phyloP scores from a whole-genome alignment of 2,113 vertebrate genomes.

The Hyla sarda region DNA sequence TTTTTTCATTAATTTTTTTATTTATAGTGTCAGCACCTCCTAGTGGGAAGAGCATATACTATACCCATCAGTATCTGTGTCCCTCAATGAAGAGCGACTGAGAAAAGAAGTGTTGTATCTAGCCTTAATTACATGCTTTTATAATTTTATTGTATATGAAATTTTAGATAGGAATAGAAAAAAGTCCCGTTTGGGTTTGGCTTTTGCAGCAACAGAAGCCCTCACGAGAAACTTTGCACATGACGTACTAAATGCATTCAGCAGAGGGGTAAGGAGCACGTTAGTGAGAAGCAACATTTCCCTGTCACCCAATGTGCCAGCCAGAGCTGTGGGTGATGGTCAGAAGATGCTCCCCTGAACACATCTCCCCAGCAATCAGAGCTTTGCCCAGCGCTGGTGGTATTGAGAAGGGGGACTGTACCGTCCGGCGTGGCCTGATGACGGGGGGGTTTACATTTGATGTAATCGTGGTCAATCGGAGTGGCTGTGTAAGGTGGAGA shows the following conservation, averaged over 20 bases:
- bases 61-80: too few species aligned
- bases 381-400: conserved; percentile 77
- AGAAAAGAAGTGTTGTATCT: background rate
- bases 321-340: conserved; percentile 78
- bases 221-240: conserved; percentile 17
- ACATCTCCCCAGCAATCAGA: conserved; percentile 68
- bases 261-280: conserved; percentile 45
- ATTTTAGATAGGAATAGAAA: background rate
- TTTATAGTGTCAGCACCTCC: too few species aligned
- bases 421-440: conserved; percentile 96
- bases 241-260: conserved; percentile 8
- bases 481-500: conserved; percentile 97
- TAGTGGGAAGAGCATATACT: too few species aligned
- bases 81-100: too few species aligned
- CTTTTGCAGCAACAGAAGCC: conserved; percentile 38
- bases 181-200: conserved; percentile 53
- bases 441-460: conserved; percentile 98
- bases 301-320: conserved; percentile 87
- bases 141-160: too few species aligned
- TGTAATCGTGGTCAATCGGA: conserved; percentile 99
- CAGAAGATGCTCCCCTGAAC: conserved; percentile 65
- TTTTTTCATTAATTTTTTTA: too few species aligned
- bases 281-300: conserved; percentile 86
- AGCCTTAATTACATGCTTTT: too few species aligned
- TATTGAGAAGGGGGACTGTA: conserved; percentile 95